Base-by-base conservation (phyloP, 2,113 vertebrate species). In the Capreolus pygargus region DNA sequence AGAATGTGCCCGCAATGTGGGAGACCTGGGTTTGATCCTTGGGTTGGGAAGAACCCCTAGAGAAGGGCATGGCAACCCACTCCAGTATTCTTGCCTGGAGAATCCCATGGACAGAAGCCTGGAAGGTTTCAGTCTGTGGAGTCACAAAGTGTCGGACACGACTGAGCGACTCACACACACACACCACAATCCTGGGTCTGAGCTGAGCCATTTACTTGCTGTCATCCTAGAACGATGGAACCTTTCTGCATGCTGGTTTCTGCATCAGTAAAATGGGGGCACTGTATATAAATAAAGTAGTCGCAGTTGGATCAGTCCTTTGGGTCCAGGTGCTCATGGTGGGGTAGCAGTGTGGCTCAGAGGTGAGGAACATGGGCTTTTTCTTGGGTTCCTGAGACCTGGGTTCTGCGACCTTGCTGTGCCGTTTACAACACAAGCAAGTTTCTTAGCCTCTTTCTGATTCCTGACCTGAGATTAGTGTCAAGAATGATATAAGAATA, bases 391-490 rank as follows among this genome's bases (percentile, higher is more conserved):
- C 36, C 54, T 19, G 55, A 90, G 43, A 5, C 30, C n/a, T 89
- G 61, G 6, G 12, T 85, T 61, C 79, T 86, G 61, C 30, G 61
- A 28, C 25, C 25, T 30, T 52, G 16, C 39, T 87, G n/a, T 78
- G 45, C 16, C 54, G 6, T 64, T 33, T 28, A 70, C 43, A 84
- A 43, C n/a, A 43, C 1, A 2, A 83, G 25, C 43, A 25, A 81
- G 13, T 91, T 86, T 60, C 54, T 74, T 8, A 50, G 82, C n/a
- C 28, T 93, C 21, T 83, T 94, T 86, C 78, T 47, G 39, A 36
- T 74, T 96, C 67, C 67, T 94, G 12, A 45, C 5, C 25, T 84
- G 43, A 58, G 39, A 52, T 96, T 95, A 30, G 36, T 76, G 87
- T 92, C 45, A 17, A 87, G 57, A 90, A 78, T 88, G 84, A 36